Evolutionary conservation across 2,888 invertebrate species (phyloP).

Genomic region (Agrotis segetum): DNA sequence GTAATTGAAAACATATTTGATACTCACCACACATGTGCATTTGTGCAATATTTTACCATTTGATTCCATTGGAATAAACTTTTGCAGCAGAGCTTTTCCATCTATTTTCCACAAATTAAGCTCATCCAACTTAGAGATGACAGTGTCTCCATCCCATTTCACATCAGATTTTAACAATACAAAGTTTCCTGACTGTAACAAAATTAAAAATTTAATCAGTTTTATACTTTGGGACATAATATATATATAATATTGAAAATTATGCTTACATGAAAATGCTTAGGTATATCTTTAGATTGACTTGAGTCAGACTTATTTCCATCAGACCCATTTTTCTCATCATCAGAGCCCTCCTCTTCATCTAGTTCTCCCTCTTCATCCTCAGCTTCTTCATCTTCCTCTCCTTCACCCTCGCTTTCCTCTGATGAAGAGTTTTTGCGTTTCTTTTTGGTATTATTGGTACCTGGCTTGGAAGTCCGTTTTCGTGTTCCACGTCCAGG

Average conservation of each 20-base stretch:
- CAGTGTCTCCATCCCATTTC: slow-evolving; percentile 91
- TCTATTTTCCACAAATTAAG: slow-evolving; percentile 93
- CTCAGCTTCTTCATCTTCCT: slow-evolving; percentile 85
- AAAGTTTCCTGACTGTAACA: slow-evolving; percentile 92
- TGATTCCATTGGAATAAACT: slow-evolving; percentile 92
- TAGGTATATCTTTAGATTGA: slow-evolving; percentile 90
- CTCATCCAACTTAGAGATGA: slow-evolving; percentile 88
- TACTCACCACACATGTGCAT: slow-evolving; percentile 92
- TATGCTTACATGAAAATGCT: slow-evolving; percentile 88
- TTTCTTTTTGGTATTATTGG: slow-evolving; percentile 87
- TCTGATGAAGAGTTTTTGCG: slow-evolving; percentile 87
- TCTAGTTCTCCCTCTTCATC: slow-evolving; percentile 87
- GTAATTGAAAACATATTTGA: background rate
- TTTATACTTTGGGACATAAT: background rate
- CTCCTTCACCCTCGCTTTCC: slow-evolving; percentile 86
- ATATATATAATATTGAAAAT: background rate
- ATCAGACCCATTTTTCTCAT: slow-evolving; percentile 90
- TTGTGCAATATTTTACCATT: slow-evolving; percentile 91
- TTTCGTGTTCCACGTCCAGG: slow-evolving; percentile 82
- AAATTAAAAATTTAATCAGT: background rate
- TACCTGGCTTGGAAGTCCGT: slow-evolving; percentile 77
- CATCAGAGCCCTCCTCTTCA: slow-evolving; percentile 89
- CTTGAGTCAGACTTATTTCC: slow-evolving; percentile 90
- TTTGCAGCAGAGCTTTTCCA: slow-evolving; percentile 92
- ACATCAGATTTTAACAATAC: slow-evolving; percentile 92